Conservation (phyloP, 2,113 vertebrate species). For the Ptilonorhynchus violaceus region DNA sequence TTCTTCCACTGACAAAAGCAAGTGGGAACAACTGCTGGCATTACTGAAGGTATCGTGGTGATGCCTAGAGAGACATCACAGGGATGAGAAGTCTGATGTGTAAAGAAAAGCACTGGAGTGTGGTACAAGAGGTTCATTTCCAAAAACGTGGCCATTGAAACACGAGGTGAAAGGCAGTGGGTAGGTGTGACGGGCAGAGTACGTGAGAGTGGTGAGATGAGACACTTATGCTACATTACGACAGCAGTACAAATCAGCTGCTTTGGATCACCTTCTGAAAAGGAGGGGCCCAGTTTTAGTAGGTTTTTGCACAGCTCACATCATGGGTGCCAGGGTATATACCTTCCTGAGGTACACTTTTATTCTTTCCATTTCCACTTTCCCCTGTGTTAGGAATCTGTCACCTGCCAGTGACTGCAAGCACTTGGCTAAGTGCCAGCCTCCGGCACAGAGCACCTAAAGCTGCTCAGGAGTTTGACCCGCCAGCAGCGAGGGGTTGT, state of each 20-base stretch:
- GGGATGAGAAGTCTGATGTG: neutral
- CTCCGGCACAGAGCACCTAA: neutral
- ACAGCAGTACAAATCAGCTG: neutral
- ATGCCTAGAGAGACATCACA: neutral
- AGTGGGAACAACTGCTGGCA: neutral
- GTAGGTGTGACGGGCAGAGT: neutral
- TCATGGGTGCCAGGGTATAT: neutral
- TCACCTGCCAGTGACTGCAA: neutral
- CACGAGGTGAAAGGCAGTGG: neutral
- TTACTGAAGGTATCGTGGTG: neutral
- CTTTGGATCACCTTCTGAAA: neutral
- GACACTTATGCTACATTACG: fast-evolving
- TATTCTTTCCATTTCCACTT: neutral
- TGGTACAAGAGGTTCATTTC: neutral
- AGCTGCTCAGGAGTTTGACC: neutral
- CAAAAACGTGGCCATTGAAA: neutral
- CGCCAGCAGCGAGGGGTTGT: fast-evolving
- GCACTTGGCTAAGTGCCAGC: neutral
- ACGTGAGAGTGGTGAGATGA: neutral
- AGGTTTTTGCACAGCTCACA: neutral
- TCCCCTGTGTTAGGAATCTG: neutral
- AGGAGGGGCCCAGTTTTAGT: fast-evolving
- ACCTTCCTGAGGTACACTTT: neutral
- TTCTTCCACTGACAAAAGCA: neutral
- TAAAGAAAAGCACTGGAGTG: neutral